Evolutionary conservation across 2,888 invertebrate genomes (phyloP).

Genomic region (Aphrophora alni): DNA sequence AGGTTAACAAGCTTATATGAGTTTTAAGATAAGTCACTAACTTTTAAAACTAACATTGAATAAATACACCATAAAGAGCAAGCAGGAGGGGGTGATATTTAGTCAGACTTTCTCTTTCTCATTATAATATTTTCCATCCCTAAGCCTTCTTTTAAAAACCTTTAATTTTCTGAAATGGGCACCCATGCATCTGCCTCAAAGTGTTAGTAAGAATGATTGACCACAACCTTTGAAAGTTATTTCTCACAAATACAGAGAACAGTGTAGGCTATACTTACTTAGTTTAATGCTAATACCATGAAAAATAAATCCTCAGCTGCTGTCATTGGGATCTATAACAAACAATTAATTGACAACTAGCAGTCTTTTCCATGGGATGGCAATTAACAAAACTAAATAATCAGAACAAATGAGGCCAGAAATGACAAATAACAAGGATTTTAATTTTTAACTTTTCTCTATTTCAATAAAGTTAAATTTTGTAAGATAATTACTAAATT

Average conservation of each 20-base stretch:
- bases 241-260: neutral
- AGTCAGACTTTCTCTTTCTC: no score
- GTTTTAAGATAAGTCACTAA: no score
- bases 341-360: slow-evolving; percentile 28
- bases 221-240: neutral
- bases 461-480: no score
- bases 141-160: no score
- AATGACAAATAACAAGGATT: neutral
- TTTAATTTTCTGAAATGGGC: neutral
- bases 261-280: neutral
- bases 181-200: neutral
- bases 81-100: no score
- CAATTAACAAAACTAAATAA: neutral
- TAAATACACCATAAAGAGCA: no score
- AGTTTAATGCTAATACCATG: neutral
- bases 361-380: slow-evolving; percentile 11
- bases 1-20: no score
- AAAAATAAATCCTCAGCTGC: neutral
- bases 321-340: slow-evolving; percentile 31
- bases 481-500: no score
- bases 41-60: no score
- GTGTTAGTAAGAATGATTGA: neutral
- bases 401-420: neutral
- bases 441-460: no score
- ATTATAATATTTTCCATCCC: no score